Conservation (phyloP, 2,797 vertebrate species). For the Enteromius mattozi region DNA sequence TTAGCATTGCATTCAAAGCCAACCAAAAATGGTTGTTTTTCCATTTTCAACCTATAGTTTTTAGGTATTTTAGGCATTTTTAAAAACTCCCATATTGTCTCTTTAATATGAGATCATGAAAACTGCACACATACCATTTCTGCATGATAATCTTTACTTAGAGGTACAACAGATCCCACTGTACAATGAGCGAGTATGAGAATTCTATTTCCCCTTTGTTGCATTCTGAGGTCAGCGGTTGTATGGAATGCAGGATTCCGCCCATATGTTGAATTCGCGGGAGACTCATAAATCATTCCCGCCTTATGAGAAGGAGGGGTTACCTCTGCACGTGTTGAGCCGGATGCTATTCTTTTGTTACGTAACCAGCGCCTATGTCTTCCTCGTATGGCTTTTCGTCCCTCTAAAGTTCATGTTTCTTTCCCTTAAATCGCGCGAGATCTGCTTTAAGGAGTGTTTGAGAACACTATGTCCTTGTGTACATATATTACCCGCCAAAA, state of each 20-base stretch:
- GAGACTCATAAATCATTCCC: conserved; percentile 57
- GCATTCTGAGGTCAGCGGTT: conserved; percentile 12
- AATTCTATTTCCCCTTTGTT: not conserved
- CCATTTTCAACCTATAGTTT: not conserved
- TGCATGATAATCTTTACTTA: not conserved
- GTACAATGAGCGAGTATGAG: not conserved
- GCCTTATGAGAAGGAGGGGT: conserved; percentile 57
- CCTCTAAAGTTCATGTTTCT: not conserved
- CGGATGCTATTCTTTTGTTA: conserved; percentile 51
- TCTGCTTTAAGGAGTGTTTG: not conserved
- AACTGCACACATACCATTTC: not conserved
- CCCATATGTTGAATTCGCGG: conserved; percentile 20
- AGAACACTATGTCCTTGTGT: conserved; percentile 43
- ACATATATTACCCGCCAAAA: conserved; percentile 34
- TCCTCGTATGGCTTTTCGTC: not conserved
- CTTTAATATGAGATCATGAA: not conserved
- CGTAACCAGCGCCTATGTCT: conserved; percentile 57
- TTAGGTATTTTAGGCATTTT: not conserved
- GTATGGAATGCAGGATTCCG: conserved; percentile 1
- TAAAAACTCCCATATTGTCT: not conserved
- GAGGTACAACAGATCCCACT: no score
- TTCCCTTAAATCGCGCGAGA: not conserved
- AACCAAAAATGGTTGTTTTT: not conserved
- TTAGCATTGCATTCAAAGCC: not conserved
- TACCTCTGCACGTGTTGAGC: conserved; percentile 67